A percentile compares a stretch with the other conserved stretches of the same genome.
phyloP scores from a whole-genome alignment of 2,113 vertebrate species.

The Capreolus pygargus region DNA sequence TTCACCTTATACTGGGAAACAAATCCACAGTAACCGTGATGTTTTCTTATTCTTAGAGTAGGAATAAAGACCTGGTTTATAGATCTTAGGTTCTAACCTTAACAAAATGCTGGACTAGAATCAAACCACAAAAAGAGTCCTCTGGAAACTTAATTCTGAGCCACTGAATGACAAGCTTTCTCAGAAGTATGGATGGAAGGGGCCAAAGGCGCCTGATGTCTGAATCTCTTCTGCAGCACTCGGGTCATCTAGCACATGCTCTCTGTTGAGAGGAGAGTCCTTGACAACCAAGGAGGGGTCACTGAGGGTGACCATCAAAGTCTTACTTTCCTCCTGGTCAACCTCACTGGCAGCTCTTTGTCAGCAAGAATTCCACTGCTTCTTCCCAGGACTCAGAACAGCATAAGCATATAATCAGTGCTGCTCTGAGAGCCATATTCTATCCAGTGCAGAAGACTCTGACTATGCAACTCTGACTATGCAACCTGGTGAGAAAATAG shows the following conservation, averaged over 20 bases:
- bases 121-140: background rate
- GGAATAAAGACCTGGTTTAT: background rate
- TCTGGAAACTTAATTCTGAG: background rate
- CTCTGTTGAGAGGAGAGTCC: background rate
- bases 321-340: too few species aligned
- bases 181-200: background rate
- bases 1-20: background rate
- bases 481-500: background rate
- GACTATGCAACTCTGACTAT: background rate
- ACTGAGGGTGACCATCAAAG: accelerated
- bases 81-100: background rate
- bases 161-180: background rate
- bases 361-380: background rate
- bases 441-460: background rate
- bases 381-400: background rate
- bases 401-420: background rate
- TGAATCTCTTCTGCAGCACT: background rate
- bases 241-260: background rate
- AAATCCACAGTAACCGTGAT: background rate
- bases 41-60: background rate
- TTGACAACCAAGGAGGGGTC: background rate
- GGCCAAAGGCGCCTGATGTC: accelerated
- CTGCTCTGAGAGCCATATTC: background rate
- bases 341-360: background rate
- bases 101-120: background rate